Evolutionary conservation across 2,113 vertebrate genomes (phyloP), one percentile per base, ranked within the genome.

Genomic region (Tachuris rubrigastra): DNA sequence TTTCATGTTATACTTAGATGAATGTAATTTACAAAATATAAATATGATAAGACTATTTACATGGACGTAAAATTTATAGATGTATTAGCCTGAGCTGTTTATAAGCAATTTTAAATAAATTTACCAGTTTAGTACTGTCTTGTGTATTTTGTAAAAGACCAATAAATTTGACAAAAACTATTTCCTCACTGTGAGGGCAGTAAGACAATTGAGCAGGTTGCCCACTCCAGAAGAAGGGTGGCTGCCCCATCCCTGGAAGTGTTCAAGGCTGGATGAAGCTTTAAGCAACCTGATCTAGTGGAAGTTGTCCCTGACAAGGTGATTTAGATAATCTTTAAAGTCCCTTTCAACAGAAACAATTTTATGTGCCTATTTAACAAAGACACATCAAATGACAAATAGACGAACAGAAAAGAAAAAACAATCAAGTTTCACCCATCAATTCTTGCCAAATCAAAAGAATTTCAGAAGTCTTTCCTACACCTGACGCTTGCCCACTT

Each of bases 201-300:
- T 22, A 44, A 90, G 37, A 35, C 7, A n/a, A 17, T 15, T 30
- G 21, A 31, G 30, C 0, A 0, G 4, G 39, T 5, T 60, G 8
- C 22, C 22, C 19, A 60, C 50, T 52, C 8, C 14, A 27, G 50
- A 50, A 27, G 49, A 52, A 50, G 49, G 25, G 53, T 62, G 60
- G 30, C 46, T 60, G 67, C 30, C 15, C 25, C 47, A 33, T 33
- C 12, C 52, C 60, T 68, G 30, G 14, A 60, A 60, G 46, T 7
- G 25, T 28, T 74, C 37, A 59, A 52, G 39, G 23, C 39, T 44
- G 59, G 44, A 50, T 27, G 35, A 3, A 31, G 30, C 3, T 80
- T 14, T 41, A 41, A 74, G 68, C 15, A 55, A 35, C 39, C 31
- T 14, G 18, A 7, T 37, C 16, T 8, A 17, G 18, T 47, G 35